Evolutionary conservation across 2,797 vertebrate genomes (phyloP), one percentile per base, ranked within the genome.

Genomic region (Xyrichtys novacula): DNA sequence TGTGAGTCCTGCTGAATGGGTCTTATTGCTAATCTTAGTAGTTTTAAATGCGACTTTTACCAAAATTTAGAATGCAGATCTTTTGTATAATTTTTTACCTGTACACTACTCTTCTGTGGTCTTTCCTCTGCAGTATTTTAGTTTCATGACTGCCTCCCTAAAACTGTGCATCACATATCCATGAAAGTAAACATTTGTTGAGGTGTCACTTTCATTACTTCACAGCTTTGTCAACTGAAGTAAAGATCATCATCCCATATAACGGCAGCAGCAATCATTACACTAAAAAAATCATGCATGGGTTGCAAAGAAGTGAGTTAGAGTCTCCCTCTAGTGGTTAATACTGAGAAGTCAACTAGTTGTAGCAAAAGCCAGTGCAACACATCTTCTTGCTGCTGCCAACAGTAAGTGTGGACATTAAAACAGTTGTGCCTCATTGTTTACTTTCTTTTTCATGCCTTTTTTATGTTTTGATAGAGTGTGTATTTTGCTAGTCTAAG

Each of bases 311-410:
- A 9, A 20, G 14, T 42, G 15, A 56, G 52, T n/a, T 42, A 25
- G 22, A 80, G 61, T 83, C 80, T 65, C 85, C 80, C 78, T 84
- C 88, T 86, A 60, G 72, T 81, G 83, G 28, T 29, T 3, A 10
- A 29, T 20, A 0, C 2, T 20, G 16, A 74, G 56, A 76, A 78
- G 10, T 12, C 65, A 79, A 26, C 44, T 38, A 34, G 20, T 40
- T 64, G 52, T 65, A 69, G 11, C 58, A 49, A 11, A 20, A 14
- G 10, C 2, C 11, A 34, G 11, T n/a, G 25, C n/a, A 23, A 2
- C 10, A 44, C 40, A 38, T 26, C 26, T 50, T 5, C 15, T 5
- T 17, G 15, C 5, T 61, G 32, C 17, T 44, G 17, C 11, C 34
- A 3, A 8, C 11, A 47, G 6, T 25, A 38, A 38, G 20, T 50